These are phyloP conservation scores for Hemicordylus capensis DNA, from an alignment of 2,113 vertebrate species.

Conservation along the genomic window DNA sequence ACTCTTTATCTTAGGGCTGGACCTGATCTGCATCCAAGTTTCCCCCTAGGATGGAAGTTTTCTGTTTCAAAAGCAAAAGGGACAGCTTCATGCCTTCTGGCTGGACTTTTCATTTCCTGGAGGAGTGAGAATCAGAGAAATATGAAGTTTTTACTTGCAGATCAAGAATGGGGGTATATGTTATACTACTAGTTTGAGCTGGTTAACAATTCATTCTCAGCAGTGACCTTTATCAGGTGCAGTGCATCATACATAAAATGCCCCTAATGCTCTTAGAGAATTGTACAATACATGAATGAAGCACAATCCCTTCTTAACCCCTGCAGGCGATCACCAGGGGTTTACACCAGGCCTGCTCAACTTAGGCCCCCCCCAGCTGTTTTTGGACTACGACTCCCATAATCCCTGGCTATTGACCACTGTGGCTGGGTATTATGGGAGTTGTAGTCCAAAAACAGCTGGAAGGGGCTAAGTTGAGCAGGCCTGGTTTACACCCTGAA, in stretches of 20 bases:
- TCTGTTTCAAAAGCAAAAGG: constrained; percentile 33
- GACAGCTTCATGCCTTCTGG: constrained; percentile 21
- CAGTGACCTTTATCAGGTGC: neutral
- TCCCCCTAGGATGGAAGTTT: constrained; percentile 29
- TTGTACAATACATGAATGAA: constrained; percentile 44
- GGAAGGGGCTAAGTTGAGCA: too few species aligned
- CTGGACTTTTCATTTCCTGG: constrained; percentile 29
- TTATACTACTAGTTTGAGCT: neutral
- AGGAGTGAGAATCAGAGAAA: constrained; percentile 14
- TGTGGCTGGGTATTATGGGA: too few species aligned
- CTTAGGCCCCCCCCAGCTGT: too few species aligned
- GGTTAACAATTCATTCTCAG: neutral
- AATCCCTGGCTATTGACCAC: too few species aligned
- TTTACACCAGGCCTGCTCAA: too few species aligned
- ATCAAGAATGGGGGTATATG: neutral
- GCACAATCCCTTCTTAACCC: constrained; percentile 58
- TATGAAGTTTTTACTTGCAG: neutral
- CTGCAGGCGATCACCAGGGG: constrained; percentile 64
- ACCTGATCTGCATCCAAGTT: neutral
- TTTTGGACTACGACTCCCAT: too few species aligned
- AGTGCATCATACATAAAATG: constrained; percentile 13
- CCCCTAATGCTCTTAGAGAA: constrained; percentile 8
- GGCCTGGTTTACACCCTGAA: constrained; percentile 63
- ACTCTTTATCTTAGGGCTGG: too few species aligned
- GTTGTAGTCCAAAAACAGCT: too few species aligned